Evolutionary conservation across 2,888 invertebrate species (phyloP).

Genomic region (Eristalis arbustorum): DNA sequence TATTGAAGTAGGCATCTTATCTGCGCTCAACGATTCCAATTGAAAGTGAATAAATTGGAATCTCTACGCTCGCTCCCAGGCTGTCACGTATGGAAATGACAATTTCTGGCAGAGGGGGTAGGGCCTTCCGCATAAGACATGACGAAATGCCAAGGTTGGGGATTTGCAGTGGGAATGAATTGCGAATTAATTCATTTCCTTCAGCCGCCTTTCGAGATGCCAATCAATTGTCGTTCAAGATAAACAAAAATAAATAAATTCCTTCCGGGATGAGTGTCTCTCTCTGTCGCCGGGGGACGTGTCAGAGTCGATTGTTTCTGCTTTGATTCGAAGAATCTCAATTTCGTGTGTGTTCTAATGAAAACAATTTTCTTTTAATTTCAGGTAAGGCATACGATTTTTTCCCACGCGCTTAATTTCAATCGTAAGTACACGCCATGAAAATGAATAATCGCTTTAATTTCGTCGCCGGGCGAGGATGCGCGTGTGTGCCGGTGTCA

Average conservation of each 20-base stretch:
- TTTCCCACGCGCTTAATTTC: neutral
- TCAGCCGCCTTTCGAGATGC: neutral
- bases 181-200: neutral
- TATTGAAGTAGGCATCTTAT: constrained; percentile 40
- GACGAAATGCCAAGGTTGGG: neutral
- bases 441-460: neutral
- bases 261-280: neutral
- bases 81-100: constrained; percentile 21
- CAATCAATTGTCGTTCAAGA: neutral
- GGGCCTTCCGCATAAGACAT: neutral
- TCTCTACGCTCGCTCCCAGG: constrained; percentile 21
- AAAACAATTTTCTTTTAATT: neutral
- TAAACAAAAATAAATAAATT: neutral
- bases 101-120: neutral
- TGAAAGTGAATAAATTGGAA: constrained; percentile 42
- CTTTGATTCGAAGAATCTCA: neutral
- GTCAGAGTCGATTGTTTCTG: neutral
- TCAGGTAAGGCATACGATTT: neutral
- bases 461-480: neutral
- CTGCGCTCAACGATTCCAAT: constrained; percentile 21
- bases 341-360: neutral
- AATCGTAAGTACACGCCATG: neutral
- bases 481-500: neutral
- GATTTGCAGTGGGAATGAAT: neutral
- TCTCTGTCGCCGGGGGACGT: neutral